phyloP scores from a whole-genome alignment of 2,888 invertebrate species.

The Dryomyza anilis region DNA sequence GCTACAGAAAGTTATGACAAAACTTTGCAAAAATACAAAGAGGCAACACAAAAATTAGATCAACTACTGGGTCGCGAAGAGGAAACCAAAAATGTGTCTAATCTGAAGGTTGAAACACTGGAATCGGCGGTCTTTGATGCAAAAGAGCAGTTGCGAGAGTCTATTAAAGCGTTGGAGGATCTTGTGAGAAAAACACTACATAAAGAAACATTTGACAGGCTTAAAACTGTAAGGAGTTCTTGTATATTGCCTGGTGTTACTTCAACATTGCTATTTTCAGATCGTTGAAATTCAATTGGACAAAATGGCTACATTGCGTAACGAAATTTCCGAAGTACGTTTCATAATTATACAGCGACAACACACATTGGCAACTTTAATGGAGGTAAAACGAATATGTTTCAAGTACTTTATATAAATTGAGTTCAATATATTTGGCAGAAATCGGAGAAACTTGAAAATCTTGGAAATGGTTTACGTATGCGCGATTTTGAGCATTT shows the following conservation, averaged over 20 bases:
- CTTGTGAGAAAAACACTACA: constrained; percentile 31
- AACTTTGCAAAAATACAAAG: constrained; percentile 31
- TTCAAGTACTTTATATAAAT: neutral
- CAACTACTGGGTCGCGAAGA: constrained; percentile 20
- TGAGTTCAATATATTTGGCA: constrained; percentile 26
- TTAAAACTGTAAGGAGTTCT: no score
- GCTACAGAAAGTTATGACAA: constrained; percentile 12
- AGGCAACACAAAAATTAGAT: constrained; percentile 39
- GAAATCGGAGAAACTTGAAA: constrained; percentile 47
- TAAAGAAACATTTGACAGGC: no score
- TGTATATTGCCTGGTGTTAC: no score
- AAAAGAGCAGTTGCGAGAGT: constrained; percentile 5
- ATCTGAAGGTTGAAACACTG: neutral
- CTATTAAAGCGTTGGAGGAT: constrained; percentile 21
- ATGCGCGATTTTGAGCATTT: constrained; percentile 48
- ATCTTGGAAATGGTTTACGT: constrained; percentile 47
- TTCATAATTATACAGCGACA: constrained; percentile 44
- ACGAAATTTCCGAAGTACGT: constrained; percentile 47
- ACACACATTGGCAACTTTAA: constrained; percentile 40
- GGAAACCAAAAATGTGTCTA: constrained; percentile 16
- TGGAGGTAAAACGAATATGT: constrained; percentile 38
- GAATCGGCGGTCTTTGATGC: neutral
- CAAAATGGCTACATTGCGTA: constrained; percentile 40
- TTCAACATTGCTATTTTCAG: no score
- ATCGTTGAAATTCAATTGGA: constrained; percentile 34